Percentiles rank a stretch among this genome's conserved stretches.
phyloP scores from a whole-genome alignment of 2,888 invertebrate species.

The Resseliella maxima region DNA sequence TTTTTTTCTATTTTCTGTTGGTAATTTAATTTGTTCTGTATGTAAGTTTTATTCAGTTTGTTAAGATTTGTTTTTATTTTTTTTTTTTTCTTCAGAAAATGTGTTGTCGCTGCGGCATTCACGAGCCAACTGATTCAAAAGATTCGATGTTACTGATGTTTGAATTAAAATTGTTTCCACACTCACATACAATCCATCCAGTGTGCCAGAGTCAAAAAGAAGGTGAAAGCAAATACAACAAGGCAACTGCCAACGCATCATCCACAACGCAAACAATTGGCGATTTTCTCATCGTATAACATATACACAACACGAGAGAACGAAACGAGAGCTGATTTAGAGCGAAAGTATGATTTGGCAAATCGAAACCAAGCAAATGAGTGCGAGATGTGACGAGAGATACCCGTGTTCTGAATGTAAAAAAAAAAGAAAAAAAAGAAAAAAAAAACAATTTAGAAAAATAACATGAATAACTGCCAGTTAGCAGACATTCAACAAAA shows the following conservation, averaged over 20 bases:
- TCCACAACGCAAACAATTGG: conserved; percentile 14
- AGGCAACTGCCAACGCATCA: conserved; percentile 43
- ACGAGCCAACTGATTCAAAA: conserved; percentile 48
- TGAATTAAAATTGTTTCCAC: conserved; percentile 40
- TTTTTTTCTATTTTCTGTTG: not conserved
- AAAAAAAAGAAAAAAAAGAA: not conserved
- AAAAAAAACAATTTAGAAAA: too few species aligned
- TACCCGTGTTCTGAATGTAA: too few species aligned
- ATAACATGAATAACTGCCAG: conserved; percentile 36
- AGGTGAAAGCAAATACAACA: conserved; percentile 48
- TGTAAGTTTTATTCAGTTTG: not conserved
- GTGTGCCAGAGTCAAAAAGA: not conserved
- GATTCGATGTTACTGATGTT: conserved; percentile 44
- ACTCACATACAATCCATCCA: not conserved
- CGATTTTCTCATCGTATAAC: not conserved
- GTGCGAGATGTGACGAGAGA: not conserved
- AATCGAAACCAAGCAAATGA: not conserved
- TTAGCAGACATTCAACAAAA: conserved; percentile 1
- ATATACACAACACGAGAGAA: not conserved
- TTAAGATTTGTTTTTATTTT: not conserved
- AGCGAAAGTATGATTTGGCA: too few species aligned
- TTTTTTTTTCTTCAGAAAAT: too few species aligned
- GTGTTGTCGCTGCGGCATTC: conserved; percentile 41
- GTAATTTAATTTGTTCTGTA: not conserved
- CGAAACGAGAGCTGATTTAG: not conserved